These are phyloP conservation scores for Nicator chloris DNA, from an alignment of 2,113 vertebrate genomes.

Conservation along the genomic window DNA sequence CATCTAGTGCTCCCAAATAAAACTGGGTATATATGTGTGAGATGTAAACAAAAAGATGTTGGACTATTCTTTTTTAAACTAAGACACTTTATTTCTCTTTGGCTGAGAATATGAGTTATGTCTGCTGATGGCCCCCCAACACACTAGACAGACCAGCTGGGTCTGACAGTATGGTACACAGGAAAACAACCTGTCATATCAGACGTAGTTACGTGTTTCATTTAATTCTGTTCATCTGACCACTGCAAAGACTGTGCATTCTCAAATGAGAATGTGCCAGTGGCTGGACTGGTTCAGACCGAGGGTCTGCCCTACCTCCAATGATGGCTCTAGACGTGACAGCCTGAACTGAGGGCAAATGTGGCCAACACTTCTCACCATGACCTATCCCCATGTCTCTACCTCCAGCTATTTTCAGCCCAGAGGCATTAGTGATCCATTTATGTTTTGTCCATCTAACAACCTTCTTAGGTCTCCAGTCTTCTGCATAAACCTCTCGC, in stretches of 20 bases:
- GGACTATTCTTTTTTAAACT: background rate
- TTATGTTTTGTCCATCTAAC: background rate
- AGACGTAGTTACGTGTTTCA: background rate
- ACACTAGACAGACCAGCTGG: background rate
- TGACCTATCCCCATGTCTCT: background rate
- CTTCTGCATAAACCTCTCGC: background rate
- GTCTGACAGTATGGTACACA: background rate
- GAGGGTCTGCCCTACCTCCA: background rate
- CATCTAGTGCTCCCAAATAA: background rate
- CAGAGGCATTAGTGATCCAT: background rate
- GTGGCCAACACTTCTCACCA: accelerated
- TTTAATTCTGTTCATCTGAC: background rate
- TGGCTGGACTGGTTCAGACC: background rate
- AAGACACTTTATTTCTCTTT: background rate
- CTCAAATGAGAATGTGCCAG: background rate
- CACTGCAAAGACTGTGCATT: background rate
- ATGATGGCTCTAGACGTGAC: accelerated
- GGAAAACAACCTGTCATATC: background rate
- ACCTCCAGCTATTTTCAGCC: background rate
- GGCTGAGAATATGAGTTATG: background rate
- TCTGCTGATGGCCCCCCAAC: background rate
- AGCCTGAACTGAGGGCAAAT: accelerated
- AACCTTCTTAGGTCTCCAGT: background rate
- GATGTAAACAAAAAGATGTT: background rate
- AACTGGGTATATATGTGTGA: background rate